These are phyloP conservation scores for Chrysotoxum bicinctum DNA, from an alignment of 2,888 invertebrate genomes.

Conservation along the genomic window DNA sequence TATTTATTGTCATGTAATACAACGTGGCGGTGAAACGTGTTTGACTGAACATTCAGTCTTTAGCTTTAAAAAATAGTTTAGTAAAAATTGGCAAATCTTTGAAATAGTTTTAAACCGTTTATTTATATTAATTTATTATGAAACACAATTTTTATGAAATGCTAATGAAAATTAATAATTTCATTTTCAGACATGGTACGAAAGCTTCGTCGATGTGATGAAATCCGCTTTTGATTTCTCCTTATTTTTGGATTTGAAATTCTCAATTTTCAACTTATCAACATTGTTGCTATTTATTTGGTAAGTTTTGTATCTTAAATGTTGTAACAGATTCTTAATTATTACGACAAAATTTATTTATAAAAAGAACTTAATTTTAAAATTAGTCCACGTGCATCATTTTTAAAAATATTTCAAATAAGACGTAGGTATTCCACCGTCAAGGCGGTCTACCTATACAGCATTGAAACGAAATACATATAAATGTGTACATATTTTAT, in stretches of 20 bases:
- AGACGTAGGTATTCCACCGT: not conserved
- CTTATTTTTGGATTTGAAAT: constrained; percentile 89
- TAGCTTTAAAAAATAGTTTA: too few relatives aligned
- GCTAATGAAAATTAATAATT: not conserved
- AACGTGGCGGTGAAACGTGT: too few relatives aligned
- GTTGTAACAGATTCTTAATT: too few relatives aligned
- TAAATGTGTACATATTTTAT: not conserved
- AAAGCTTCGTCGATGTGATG: constrained; percentile 85
- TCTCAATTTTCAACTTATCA: constrained; percentile 90
- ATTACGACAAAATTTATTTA: too few relatives aligned
- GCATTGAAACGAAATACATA: constrained; percentile 1
- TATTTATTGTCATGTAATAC: too few relatives aligned
- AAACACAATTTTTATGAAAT: too few relatives aligned
- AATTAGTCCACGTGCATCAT: not conserved
- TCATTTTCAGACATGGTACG: constrained; percentile 87
- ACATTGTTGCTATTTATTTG: constrained; percentile 95
- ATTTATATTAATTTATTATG: too few relatives aligned
- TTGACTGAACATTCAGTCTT: too few relatives aligned
- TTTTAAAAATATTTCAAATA: constrained; percentile 14
- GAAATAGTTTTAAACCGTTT: too few relatives aligned
- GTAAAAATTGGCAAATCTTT: too few relatives aligned
- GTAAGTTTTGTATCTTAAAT: constrained; percentile 86
- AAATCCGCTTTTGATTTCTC: constrained; percentile 91
- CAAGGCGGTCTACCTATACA: not conserved
- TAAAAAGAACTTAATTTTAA: not conserved